Evolutionary conservation across 1,140 invertebrate genomes (phyloP).

Genomic region (Pogonomyrmex barbatus): DNA sequence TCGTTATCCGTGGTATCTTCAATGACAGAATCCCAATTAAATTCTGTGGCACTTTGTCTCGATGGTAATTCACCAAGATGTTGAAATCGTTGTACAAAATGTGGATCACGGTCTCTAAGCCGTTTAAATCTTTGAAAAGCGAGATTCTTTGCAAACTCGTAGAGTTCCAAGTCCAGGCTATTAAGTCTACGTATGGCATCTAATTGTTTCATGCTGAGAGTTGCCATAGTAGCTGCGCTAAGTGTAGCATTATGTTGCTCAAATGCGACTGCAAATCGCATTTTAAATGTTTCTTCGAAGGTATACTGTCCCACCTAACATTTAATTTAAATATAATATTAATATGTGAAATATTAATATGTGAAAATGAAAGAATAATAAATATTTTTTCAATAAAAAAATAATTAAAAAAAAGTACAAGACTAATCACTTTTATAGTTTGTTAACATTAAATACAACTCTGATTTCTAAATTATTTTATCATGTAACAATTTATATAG

Average conservation of each 20-base stretch:
- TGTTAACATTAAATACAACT: no score
- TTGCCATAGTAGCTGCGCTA: conserved; percentile 91
- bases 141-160: conserved; percentile 96
- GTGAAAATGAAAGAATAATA: no score
- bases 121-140: conserved; percentile 93
- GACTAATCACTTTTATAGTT: no score
- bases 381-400: no score
- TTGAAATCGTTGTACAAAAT: conserved; percentile 93
- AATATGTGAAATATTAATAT: not conserved
- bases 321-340: not conserved
- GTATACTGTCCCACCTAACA: conserved; percentile 95
- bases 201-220: conserved; percentile 90
- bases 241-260: conserved; percentile 96
- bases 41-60: conserved; percentile 91
- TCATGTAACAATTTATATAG: no score
- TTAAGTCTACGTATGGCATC: conserved; percentile 93
- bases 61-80: conserved; percentile 92
- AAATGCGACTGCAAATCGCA: conserved; percentile 95
- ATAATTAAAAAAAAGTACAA: no score
- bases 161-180: conserved; percentile 96
- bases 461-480: no score
- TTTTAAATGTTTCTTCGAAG: conserved; percentile 98
- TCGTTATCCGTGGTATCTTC: conserved; percentile 89
- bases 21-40: conserved; percentile 94
- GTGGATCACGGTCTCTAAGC: conserved; percentile 91